These are phyloP conservation scores for Drosophila pachea DNA, from an alignment of 1,140 invertebrate genomes.

Conservation along the genomic window DNA sequence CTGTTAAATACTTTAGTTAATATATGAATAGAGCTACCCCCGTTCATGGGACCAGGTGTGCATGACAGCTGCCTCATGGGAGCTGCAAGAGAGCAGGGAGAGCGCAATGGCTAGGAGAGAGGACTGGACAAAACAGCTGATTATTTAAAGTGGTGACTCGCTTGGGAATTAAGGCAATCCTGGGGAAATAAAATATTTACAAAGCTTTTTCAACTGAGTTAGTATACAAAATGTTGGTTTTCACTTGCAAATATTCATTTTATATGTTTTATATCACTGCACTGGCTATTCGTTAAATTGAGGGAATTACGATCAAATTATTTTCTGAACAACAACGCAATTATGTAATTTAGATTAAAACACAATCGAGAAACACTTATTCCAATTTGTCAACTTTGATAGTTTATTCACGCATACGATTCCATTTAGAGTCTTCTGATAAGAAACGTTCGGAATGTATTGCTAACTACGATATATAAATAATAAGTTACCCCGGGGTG, in stretches of 20 bases:
- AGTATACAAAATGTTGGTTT: too few relatives aligned
- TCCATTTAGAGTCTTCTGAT: not conserved
- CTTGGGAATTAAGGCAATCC: not conserved
- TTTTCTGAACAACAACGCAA: too few relatives aligned
- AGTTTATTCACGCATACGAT: too few relatives aligned
- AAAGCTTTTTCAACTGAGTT: not conserved
- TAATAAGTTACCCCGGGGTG: too few relatives aligned
- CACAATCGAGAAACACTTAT: too few relatives aligned
- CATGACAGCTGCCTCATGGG: conserved; percentile 17
- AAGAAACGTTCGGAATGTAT: not conserved
- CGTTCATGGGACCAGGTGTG: not conserved
- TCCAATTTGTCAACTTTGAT: too few relatives aligned
- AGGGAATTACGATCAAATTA: too few relatives aligned
- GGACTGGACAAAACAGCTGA: conserved; percentile 20
- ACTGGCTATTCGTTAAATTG: too few relatives aligned
- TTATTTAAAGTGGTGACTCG: not conserved
- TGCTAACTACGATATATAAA: not conserved
- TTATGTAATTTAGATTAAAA: too few relatives aligned
- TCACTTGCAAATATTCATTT: too few relatives aligned
- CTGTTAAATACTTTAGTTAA: not conserved
- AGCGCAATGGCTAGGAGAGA: not conserved
- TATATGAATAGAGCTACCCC: conserved; percentile 11
- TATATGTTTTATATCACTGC: too few relatives aligned
- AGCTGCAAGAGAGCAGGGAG: not conserved
- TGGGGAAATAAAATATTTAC: not conserved